phyloP scores from a whole-genome alignment of 2,113 vertebrate genomes.

The Ptyas mucosa region DNA sequence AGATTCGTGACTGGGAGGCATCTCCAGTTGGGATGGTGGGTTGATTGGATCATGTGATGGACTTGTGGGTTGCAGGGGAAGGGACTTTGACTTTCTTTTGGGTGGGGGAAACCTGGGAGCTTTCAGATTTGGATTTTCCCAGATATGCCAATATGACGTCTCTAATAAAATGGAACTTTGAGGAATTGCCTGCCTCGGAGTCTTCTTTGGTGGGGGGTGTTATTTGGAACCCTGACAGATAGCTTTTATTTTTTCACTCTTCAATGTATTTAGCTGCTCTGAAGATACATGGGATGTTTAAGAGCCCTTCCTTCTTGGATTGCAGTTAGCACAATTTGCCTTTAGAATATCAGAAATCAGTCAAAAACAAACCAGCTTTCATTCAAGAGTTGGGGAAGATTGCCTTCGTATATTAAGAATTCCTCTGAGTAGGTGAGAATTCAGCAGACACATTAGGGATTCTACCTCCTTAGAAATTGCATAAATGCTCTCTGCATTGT shows the following conservation, averaged over 20 bases:
- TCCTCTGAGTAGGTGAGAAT: neutral
- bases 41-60: too few relatives aligned
- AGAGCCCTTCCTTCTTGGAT: neutral
- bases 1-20: too few relatives aligned
- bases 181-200: too few relatives aligned
- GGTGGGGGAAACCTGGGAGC: too few relatives aligned
- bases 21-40: too few relatives aligned
- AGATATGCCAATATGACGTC: too few relatives aligned
- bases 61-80: too few relatives aligned
- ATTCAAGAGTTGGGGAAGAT: neutral
- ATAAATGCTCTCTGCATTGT: neutral
- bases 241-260: neutral
- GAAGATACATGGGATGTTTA: neutral
- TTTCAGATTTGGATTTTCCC: too few relatives aligned
- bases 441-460: neutral
- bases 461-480: neutral
- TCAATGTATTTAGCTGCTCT: neutral
- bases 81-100: too few relatives aligned
- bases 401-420: neutral
- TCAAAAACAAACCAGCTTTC: neutral
- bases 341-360: neutral
- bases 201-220: too few relatives aligned
- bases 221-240: neutral
- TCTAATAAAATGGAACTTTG: too few relatives aligned
- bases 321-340: neutral